Evolutionary conservation across 2,797 vertebrate genomes (phyloP), one percentile per base, ranked within the genome.

Genomic region (Vespertilio murinus): DNA sequence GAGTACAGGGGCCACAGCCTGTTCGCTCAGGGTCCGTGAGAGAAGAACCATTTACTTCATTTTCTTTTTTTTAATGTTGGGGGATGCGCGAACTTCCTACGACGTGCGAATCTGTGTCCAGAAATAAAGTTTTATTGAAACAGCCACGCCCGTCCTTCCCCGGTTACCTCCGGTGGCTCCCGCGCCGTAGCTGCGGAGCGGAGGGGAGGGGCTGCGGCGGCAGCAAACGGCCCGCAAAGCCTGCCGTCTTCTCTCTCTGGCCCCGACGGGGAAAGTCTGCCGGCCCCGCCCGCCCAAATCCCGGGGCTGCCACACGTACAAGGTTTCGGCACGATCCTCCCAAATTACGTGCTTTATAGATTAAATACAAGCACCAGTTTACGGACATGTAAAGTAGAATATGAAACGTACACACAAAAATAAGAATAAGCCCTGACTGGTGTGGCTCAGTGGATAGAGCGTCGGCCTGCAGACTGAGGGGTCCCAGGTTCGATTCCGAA

Each of bases 111-210:
- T 56, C 78, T 88, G 47, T 38, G 25, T 23, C 74, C 22, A 82
- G 38, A 80, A 84, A 40, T 67, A n/a, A 74, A 75, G 67, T 45
- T 59, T 85, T 85, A 52, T 25, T 38, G 61, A 61, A 18, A 74
- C 10, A 14, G 42, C 54, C 75, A 54, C 25, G 33, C 42, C 45
- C 87, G 69, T 70, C 25, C 1, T 40, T 69, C 70, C 40, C 35
- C 75, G 45, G 4, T 30, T 38, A n/a, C 9, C 54, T 7, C 4
- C 23, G 40, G 81, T 30, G 10, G 30, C 28, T 70, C 35, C 54
- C 42, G 8, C 0, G 3, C 25, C 1, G 0, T 8, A 25, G 9
- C 18, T 13, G 11, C 74, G 61, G 49, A n/a, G 25, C 45, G 11
- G 11, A 90, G 49, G 6, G 11, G 11, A 90, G 49, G 6, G 17